Evolutionary conservation across 2,888 invertebrate species (phyloP).

Genomic region (Onchidella celtica): DNA sequence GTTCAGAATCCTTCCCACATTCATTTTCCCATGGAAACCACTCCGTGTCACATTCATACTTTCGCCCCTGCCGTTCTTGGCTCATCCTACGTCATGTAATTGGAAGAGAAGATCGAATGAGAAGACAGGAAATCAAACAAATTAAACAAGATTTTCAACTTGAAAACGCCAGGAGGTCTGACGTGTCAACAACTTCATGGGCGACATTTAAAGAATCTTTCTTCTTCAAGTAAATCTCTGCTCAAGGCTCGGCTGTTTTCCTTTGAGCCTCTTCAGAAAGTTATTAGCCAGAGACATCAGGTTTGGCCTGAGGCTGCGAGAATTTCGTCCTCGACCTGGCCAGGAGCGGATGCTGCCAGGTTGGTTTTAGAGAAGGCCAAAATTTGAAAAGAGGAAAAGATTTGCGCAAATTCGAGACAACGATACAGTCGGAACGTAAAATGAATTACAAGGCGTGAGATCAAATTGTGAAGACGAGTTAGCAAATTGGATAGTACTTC

Average conservation of each 20-base stretch:
- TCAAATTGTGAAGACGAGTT: too few relatives aligned
- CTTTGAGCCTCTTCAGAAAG: conserved; percentile 34
- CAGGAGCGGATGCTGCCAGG: too few relatives aligned
- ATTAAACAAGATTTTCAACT: conserved; percentile 44
- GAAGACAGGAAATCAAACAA: conserved; percentile 47
- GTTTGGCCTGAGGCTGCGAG: background rate
- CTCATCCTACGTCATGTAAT: conserved; percentile 22
- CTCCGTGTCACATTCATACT: background rate
- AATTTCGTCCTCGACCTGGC: background rate
- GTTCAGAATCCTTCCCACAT: too few relatives aligned
- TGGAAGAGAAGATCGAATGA: conserved; percentile 7
- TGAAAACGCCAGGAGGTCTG: conserved; percentile 21
- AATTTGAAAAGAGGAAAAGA: too few relatives aligned
- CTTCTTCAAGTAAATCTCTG: background rate
- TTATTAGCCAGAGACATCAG: conserved; percentile 31
- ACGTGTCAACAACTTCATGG: conserved; percentile 10
- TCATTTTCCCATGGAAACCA: too few relatives aligned
- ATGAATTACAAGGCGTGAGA: too few relatives aligned
- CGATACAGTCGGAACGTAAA: too few relatives aligned
- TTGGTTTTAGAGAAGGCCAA: too few relatives aligned
- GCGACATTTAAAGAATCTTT: background rate
- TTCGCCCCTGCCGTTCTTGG: conserved; percentile 2
- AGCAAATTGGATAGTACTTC: too few relatives aligned
- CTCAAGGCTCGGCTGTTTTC: conserved; percentile 28
- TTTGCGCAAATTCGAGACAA: too few relatives aligned